Percentiles rank a stretch among this genome's conserved stretches.
phyloP scores from a whole-genome alignment of 1,140 invertebrate genomes.

The Acromyrmex charruanus region DNA sequence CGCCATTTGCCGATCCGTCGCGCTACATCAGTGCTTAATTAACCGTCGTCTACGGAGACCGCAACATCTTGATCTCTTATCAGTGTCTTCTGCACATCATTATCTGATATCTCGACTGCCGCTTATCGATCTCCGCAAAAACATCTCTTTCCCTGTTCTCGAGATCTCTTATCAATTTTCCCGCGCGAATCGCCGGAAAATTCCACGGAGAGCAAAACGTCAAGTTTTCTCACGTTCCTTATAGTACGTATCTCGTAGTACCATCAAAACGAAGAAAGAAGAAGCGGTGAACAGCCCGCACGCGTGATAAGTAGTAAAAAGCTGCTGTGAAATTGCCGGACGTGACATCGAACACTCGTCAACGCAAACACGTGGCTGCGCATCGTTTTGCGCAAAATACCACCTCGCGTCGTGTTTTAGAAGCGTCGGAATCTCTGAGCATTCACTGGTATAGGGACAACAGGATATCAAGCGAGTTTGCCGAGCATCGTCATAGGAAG shows the following conservation, averaged over 20 bases:
- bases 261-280: neutral
- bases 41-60: neutral
- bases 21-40: conserved; percentile 46
- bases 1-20: conserved; percentile 46
- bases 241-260: no score
- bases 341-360: neutral
- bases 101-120: neutral
- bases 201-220: neutral
- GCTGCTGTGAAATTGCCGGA: neutral
- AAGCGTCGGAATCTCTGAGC: no score
- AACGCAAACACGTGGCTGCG: conserved; percentile 13
- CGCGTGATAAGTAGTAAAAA: neutral
- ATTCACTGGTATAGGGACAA: neutral
- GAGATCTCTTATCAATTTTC: neutral
- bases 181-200: neutral
- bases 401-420: neutral
- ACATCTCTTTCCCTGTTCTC: neutral
- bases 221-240: neutral
- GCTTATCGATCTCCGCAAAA: neutral
- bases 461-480: neutral
- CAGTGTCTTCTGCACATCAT: neutral
- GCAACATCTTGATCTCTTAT: neutral
- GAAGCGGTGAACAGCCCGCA: neutral
- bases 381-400: no score
- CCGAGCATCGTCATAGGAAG: no score